These are phyloP conservation scores for Tanypteryx hageni DNA, from an alignment of 2,888 invertebrate genomes.

Conservation along the genomic window DNA sequence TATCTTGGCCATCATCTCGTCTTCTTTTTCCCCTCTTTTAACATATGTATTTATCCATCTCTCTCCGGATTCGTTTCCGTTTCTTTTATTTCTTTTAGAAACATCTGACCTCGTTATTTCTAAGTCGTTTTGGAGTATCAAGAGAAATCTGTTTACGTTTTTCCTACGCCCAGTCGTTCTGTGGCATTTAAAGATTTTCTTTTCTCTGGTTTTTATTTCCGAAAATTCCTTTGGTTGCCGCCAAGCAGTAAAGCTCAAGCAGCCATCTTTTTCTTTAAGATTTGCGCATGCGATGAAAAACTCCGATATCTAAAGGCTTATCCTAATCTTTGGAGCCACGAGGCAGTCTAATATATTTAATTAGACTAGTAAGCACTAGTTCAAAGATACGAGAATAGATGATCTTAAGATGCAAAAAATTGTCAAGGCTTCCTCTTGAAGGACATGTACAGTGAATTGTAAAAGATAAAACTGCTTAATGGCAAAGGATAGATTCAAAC, in stretches of 20 bases:
- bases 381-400: too few species aligned
- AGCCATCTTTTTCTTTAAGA: neutral
- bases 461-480: too few species aligned
- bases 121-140: neutral
- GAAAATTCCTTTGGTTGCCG: neutral
- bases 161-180: neutral
- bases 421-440: too few species aligned
- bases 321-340: too few species aligned
- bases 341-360: too few species aligned
- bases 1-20: neutral
- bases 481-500: too few species aligned
- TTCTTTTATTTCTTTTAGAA: neutral
- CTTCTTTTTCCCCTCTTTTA: neutral
- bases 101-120: conserved; percentile 28
- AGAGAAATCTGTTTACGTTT: neutral
- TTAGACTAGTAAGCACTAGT: too few species aligned
- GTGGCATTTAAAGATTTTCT: neutral
- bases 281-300: neutral
- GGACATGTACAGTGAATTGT: too few species aligned
- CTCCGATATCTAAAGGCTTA: too few species aligned
- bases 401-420: too few species aligned
- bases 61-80: neutral
- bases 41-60: too few species aligned
- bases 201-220: neutral
- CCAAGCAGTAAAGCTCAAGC: neutral